Percentiles rank a stretch among this genome's conserved stretches.
Evolutionary conservation across 2,888 invertebrate genomes (phyloP).

Genomic region (Blomia tropicalis): DNA sequence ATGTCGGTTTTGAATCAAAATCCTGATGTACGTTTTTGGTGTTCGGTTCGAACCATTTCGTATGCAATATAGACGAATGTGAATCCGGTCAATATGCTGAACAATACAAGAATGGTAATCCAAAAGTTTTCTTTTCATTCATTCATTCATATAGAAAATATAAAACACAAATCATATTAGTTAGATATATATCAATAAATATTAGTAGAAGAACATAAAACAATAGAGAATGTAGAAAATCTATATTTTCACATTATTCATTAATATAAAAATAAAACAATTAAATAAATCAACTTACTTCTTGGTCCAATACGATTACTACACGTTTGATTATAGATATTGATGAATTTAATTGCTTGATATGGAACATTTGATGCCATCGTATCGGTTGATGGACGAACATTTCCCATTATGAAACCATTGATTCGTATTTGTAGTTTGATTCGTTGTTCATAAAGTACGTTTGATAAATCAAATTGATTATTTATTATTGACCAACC

Average conservation of each 20-base stretch:
- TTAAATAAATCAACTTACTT: background rate
- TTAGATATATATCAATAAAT: too few species aligned
- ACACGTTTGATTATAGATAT: background rate
- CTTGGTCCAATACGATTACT: background rate
- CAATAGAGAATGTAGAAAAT: too few species aligned
- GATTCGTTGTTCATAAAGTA: background rate
- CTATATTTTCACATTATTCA: too few species aligned
- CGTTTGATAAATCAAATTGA: background rate
- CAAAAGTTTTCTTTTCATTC: background rate
- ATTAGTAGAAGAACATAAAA: too few species aligned
- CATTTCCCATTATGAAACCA: background rate
- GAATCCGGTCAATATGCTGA: background rate
- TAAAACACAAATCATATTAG: too few species aligned
- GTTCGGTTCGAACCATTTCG: background rate
- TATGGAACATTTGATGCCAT: too few species aligned
- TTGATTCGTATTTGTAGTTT: background rate
- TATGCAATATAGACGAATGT: background rate
- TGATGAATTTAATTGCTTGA: background rate
- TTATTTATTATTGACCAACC: background rate
- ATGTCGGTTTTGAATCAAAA: too few species aligned
- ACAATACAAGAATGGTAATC: background rate
- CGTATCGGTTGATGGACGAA: background rate
- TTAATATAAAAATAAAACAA: background rate
- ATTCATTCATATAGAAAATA: too few species aligned
- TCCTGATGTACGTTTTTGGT: background rate